Evolutionary conservation across 2,888 invertebrate species (phyloP), one percentile per base, ranked within the genome.

Genomic region (Terebella lapidaria): DNA sequence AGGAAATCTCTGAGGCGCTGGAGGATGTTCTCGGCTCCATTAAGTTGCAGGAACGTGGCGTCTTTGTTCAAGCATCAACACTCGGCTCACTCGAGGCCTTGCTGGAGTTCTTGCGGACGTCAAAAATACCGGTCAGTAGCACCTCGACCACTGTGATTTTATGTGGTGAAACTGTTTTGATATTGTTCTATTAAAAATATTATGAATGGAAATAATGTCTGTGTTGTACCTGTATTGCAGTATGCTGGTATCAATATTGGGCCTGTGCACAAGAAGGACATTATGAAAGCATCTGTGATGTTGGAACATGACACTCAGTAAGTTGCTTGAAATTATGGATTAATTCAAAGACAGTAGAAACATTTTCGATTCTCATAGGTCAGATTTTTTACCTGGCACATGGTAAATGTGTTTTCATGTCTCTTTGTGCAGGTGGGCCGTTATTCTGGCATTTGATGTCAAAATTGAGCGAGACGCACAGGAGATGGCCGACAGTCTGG

Each of bases 241-340:
- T 96, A 95, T 82, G 90, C 94, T 52, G 94, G 94, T 59, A 96
- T 99, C 78, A 90, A 96, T 74, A 99, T 99, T 83, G 99, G 99
- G 18, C 99, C 99, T 29, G 96, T 99, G 58, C 99, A 97, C 72
- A 97, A 94, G 82, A 92, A 92, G 79, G 99, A 99, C 83, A 95
- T 99, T 49, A 97, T 97, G 93, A 96, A 94, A 80, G 96, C 97
- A 24, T 96, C 97, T n/a, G 93, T 92, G 69, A 99, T 99, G 99
- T 83, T 99, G 84, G 97, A 99, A 80, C 95, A 96, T 82, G 96
- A 97, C 77, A 62, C 65, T 45, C 78, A 77, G 79, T 79, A 65
- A 72, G 78, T 77, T 29, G 10, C 26, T 10, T 53, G 28, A 20
- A 26, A 25, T 10, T 2, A 45, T 55, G 30, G 24, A 42, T 42